Base-by-base conservation (phyloP, 2,888 invertebrate species). In the Diarsia rubi region DNA sequence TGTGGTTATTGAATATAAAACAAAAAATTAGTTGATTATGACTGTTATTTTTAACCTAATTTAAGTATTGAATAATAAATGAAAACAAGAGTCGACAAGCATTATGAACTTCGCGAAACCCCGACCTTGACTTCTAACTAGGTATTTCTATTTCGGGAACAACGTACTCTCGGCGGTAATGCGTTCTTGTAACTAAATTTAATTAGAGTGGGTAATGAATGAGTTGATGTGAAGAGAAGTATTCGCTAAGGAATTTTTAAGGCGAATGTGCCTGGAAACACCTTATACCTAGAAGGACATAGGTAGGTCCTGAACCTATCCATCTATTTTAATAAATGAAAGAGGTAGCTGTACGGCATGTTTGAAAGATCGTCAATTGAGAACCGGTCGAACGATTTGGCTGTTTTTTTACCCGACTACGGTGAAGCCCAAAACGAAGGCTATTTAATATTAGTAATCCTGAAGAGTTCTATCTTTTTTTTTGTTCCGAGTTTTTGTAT, bases 51-150 rank as follows among this genome's bases (percentile, higher is more conserved):
- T 11, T 9, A 44, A 6, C 8, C 44, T 44, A 12, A 44, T 44
- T 44, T 44, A 44, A 44, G 12, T 57, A 16, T 27, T 27, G 8
- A 27, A 16, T 16, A 57, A 16, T 16, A 57, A 16, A 27, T 16
- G 9, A 57, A 57, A 57, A 57, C 57, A 19, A 57, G 27, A 57
- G 9, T 8, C 16, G 57, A 57, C 1, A 57, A 57, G 27, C 27
- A 57, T 0, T 16, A 19, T 8, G 19, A 57, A 57, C 27, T 9
- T 37, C 21, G 60, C 60, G 60, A 31, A 60, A 37, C 37, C 4
- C 12, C 16, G 60, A 60, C 60, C 60, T 60, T 60, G 60, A 60
- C 60, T 60, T 60, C 37, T 60, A 60, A 60, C 37, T 60, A n/a
- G n/a, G n/a, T n/a, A n/a, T 6, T 60, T 60, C 60, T 60, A 60